Evolutionary conservation across 2,888 invertebrate genomes (phyloP).

Genomic region (Epsilonema sp.): DNA sequence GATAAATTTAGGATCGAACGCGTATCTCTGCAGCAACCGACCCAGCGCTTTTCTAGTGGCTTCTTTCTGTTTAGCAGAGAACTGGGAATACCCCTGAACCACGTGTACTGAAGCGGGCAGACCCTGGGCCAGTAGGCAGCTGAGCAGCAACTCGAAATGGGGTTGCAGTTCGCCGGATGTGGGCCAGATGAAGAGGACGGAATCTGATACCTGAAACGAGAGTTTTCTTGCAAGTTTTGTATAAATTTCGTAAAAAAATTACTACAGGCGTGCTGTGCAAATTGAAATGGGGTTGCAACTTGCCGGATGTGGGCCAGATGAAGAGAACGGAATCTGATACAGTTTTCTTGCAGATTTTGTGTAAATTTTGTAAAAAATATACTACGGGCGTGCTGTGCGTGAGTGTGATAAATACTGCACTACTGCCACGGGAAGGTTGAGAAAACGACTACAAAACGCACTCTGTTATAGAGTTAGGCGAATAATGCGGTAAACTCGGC

Average conservation of each 20-base stretch:
- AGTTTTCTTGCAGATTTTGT: too few species aligned
- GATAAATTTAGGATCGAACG: conserved; percentile 58
- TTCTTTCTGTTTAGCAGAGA: conserved; percentile 18
- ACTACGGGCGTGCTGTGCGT: too few species aligned
- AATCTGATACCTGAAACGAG: conserved; percentile 5
- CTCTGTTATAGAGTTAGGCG: too few species aligned
- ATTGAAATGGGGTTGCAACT: not conserved
- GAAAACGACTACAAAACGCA: too few species aligned
- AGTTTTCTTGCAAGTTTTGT: too few species aligned
- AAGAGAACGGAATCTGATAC: conserved; percentile 4
- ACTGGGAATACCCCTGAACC: conserved; percentile 16
- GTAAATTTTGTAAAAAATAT: too few species aligned
- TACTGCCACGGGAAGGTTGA: too few species aligned
- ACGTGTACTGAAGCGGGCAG: conserved; percentile 12
- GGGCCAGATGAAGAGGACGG: conserved; percentile 6
- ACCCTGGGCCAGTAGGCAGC: conserved; percentile 2
- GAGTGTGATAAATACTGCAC: too few species aligned
- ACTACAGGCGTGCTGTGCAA: too few species aligned
- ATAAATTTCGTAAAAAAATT: too few species aligned
- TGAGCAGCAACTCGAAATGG: not conserved
- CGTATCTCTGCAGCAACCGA: conserved; percentile 16
- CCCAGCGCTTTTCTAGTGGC: conserved; percentile 15
- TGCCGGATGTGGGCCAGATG: conserved; percentile 4
- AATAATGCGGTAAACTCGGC: too few species aligned
- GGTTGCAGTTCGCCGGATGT: not conserved